Conservation (phyloP, 1,140 invertebrate genomes). For the Cylas formicarius region DNA sequence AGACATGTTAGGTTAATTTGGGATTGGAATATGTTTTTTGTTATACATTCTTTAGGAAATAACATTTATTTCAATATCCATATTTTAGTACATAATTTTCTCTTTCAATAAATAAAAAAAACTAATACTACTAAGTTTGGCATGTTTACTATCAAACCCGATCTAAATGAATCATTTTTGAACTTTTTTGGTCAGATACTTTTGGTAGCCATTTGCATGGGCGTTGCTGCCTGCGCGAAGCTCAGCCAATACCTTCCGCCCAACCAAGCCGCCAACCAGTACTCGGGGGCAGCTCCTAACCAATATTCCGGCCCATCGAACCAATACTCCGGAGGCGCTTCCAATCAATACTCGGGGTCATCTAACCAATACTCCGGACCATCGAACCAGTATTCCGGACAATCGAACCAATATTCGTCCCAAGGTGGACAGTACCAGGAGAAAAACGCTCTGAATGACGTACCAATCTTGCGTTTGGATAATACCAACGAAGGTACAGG, state of each 20-base stretch:
- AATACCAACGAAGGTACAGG: slow-evolving; percentile 22
- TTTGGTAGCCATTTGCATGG: slow-evolving; percentile 20
- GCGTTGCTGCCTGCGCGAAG: slow-evolving; percentile 34
- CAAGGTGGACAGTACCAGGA: slow-evolving; percentile 10
- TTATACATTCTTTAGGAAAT: too few species aligned
- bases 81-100: too few species aligned
- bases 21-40: too few species aligned
- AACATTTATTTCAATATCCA: too few species aligned
- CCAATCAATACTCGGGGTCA: neutral
- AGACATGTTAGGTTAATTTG: too few species aligned
- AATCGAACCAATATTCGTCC: too few species aligned
- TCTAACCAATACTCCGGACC: neutral
- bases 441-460: slow-evolving; percentile 29
- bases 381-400: slow-evolving; percentile 11
- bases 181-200: slow-evolving; percentile 16
- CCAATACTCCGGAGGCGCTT: slow-evolving; percentile 7
- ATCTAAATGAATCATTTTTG: too few species aligned
- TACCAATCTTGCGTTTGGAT: slow-evolving; percentile 40
- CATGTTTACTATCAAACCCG: too few species aligned
- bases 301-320: neutral
- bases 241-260: slow-evolving; percentile 42
- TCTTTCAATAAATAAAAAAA: too few species aligned
- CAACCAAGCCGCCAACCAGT: slow-evolving; percentile 46
- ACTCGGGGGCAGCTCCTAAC: slow-evolving; percentile 3
- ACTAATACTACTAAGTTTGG: too few species aligned